A percentile compares a stretch with the other conserved stretches of the same genome.
These are phyloP conservation scores for Saguinus midas DNA, from an alignment of 2,113 vertebrate species.

Conservation along the genomic window DNA sequence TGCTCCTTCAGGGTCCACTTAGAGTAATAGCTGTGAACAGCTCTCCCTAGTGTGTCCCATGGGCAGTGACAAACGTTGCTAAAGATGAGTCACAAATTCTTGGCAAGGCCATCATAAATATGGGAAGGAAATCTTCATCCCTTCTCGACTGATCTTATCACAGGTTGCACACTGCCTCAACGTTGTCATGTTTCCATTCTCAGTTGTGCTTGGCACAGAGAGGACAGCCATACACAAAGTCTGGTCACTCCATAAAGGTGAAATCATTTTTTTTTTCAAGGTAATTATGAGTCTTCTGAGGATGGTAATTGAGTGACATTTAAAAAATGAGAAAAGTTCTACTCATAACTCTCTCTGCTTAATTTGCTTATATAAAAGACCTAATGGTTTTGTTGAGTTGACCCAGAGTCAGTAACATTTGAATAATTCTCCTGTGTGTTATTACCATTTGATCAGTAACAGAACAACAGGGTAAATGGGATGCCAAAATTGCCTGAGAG, in stretches of 20 bases:
- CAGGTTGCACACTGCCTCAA: background rate
- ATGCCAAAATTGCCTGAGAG: too few relatives aligned
- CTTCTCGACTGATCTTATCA: background rate
- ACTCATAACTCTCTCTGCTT: too few relatives aligned
- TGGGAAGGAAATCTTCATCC: background rate
- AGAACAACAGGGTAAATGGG: too few relatives aligned
- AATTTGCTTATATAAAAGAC: too few relatives aligned
- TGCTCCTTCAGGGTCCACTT: conserved; percentile 68
- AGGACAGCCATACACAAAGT: background rate
- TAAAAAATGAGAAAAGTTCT: background rate
- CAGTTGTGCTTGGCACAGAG: background rate
- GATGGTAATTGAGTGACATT: background rate
- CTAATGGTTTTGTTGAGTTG: too few relatives aligned
- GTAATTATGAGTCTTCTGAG: background rate
- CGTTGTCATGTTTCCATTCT: background rate
- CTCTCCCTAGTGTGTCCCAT: conserved; percentile 11
- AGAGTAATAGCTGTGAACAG: conserved; percentile 13
- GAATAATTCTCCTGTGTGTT: too few relatives aligned
- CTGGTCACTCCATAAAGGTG: background rate
- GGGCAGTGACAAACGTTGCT: background rate
- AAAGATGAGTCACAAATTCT: background rate
- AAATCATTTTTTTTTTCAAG: background rate
- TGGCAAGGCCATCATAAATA: background rate
- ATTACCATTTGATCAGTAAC: too few relatives aligned
- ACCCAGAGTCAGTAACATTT: too few relatives aligned